Conservation (phyloP, 2,888 invertebrate genomes). For the Yponomeuta evonymella region DNA sequence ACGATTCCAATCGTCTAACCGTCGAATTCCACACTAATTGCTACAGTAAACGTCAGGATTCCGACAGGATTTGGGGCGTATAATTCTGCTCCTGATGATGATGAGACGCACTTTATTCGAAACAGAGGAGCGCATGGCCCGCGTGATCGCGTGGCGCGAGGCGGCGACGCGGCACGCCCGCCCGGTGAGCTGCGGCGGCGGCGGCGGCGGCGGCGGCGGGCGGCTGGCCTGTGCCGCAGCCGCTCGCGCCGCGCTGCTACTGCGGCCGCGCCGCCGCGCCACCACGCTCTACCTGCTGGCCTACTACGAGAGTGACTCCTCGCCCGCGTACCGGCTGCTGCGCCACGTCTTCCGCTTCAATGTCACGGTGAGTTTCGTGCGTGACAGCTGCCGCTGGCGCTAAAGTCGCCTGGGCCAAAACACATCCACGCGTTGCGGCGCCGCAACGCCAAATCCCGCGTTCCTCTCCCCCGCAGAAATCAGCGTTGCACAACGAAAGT, state of each 20-base stretch:
- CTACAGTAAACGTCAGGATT: too few species aligned
- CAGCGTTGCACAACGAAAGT: too few species aligned
- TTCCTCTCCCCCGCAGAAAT: too few species aligned
- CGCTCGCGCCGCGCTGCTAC: constrained; percentile 36
- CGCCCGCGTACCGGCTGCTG: constrained; percentile 43
- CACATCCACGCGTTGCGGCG: too few species aligned
- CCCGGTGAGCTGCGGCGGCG: constrained; percentile 22
- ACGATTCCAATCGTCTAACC: too few species aligned
- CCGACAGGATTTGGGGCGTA: too few species aligned
- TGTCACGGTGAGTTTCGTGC: constrained; percentile 32
- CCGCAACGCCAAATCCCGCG: too few species aligned
- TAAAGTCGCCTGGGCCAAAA: too few species aligned
- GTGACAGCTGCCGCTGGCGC: too few species aligned
- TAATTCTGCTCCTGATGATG: too few species aligned
- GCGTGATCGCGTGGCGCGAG: constrained; percentile 38
- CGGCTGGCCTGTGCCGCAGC: constrained; percentile 28
- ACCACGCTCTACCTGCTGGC: constrained; percentile 47
- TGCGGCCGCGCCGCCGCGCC: constrained; percentile 43
- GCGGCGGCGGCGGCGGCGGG: constrained; percentile 25
- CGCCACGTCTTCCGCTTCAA: constrained; percentile 53
- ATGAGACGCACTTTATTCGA: too few species aligned
- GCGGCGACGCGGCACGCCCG: constrained; percentile 38
- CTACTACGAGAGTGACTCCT: constrained; percentile 45
- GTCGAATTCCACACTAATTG: too few species aligned
- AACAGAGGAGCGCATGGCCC: constrained; percentile 53